Percentiles rank a stretch among this genome's conserved stretches.
Evolutionary conservation across 2,113 vertebrate genomes (phyloP).

Genomic region (Tonatia bakeri): DNA sequence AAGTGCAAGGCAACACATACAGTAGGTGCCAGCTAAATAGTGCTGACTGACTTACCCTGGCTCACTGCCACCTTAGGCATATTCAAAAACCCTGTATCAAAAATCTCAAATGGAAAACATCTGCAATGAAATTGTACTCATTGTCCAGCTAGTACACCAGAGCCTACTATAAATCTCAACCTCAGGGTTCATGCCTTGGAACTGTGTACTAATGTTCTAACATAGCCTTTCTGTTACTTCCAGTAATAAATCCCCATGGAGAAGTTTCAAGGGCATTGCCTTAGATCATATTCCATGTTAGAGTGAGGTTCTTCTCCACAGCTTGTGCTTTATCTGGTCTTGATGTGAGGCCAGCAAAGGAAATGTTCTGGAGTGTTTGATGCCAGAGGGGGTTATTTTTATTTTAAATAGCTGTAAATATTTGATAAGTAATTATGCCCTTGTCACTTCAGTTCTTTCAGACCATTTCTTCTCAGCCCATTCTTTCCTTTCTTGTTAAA

Average conservation of each 20-base stretch:
- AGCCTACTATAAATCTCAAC: constrained; percentile 35
- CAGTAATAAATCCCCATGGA: constrained; percentile 63
- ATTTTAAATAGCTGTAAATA: constrained; percentile 48
- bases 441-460: constrained; percentile 40
- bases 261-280: constrained; percentile 53
- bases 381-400: background rate
- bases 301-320: constrained; percentile 52
- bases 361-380: constrained; percentile 39
- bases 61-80: background rate
- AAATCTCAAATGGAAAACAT: constrained; percentile 47
- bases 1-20: background rate
- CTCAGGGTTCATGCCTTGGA: constrained; percentile 53
- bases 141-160: background rate
- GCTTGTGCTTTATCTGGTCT: constrained; percentile 21
- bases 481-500: constrained; percentile 45
- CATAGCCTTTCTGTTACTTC: constrained; percentile 42
- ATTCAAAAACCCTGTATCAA: constrained; percentile 4
- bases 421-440: background rate
- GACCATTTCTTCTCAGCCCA: constrained; percentile 18
- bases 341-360: constrained; percentile 33
- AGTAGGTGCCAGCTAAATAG: constrained; percentile 10
- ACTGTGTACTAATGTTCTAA: constrained; percentile 57
- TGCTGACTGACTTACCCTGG: constrained; percentile 27
- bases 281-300: constrained; percentile 61
- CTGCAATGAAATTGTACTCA: constrained; percentile 40